A percentile compares a stretch with the other conserved stretches of the same genome.
Conservation (phyloP, 2,113 vertebrate species). For the Leptocoma aspasia region DNA sequence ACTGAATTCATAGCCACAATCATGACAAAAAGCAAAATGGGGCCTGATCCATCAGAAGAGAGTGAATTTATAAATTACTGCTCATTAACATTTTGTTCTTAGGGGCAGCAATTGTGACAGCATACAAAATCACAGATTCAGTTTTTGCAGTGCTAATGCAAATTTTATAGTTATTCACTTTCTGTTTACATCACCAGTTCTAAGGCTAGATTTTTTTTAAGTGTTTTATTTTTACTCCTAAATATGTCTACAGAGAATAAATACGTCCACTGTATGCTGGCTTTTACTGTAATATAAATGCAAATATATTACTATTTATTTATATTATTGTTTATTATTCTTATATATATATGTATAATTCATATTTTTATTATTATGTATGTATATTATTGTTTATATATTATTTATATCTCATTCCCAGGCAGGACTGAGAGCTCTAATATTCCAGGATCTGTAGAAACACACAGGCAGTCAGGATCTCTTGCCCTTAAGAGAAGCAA, state of each 20-base stretch:
- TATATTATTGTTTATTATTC: not conserved
- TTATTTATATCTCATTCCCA: not conserved
- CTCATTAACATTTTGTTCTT: slow-evolving; percentile 39
- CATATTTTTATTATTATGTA: too few species aligned
- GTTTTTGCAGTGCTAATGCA: not conserved
- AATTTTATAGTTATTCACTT: not conserved
- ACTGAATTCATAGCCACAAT: not conserved
- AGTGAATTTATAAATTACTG: not conserved
- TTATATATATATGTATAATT: too few species aligned
- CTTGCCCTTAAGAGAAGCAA: not conserved
- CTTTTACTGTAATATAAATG: not conserved
- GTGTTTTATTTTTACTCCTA: not conserved
- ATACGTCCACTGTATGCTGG: not conserved
- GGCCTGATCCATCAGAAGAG: slow-evolving; percentile 8
- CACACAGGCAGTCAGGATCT: not conserved
- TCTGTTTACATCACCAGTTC: not conserved
- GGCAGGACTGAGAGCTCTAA: not conserved
- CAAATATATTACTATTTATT: not conserved
- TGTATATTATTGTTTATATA: too few species aligned
- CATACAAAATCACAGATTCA: not conserved
- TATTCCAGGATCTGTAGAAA: not conserved
- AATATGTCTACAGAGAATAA: not conserved
- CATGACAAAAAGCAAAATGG: slow-evolving; percentile 16
- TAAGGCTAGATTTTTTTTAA: not conserved
- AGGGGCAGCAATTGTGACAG: not conserved